These are phyloP conservation scores for Drosophila arizonae DNA, from an alignment of 1,140 invertebrate genomes.

Conservation along the genomic window DNA sequence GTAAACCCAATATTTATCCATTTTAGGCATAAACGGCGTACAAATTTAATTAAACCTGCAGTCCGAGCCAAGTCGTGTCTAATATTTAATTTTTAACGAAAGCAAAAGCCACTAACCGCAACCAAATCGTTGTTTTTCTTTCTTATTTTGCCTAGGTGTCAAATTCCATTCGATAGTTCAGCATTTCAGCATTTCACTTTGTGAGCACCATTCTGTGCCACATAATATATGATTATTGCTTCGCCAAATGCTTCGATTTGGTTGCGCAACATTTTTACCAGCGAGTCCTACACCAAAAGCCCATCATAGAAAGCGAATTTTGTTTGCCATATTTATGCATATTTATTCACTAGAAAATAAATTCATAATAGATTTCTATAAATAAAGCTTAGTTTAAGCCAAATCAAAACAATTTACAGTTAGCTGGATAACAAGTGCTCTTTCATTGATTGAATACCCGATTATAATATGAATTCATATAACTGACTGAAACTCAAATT, in stretches of 20 bases:
- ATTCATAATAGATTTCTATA: constrained; percentile 52
- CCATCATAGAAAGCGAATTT: constrained; percentile 56
- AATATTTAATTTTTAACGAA: constrained; percentile 69
- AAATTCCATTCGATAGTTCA: constrained; percentile 40
- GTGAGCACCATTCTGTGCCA: constrained; percentile 45
- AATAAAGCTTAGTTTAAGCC: constrained; percentile 8
- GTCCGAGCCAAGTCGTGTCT: constrained; percentile 22
- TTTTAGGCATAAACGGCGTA: constrained; percentile 61
- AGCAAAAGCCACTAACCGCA: constrained; percentile 43
- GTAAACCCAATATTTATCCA: constrained; percentile 25
- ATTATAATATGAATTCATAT: no score
- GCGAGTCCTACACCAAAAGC: constrained; percentile 45
- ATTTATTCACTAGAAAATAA: constrained; percentile 45
- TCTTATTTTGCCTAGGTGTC: constrained; percentile 51
- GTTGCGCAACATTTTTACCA: constrained; percentile 62
- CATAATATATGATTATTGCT: constrained; percentile 64
- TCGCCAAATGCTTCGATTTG: constrained; percentile 23
- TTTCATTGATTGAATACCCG: background rate
- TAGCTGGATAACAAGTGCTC: background rate
- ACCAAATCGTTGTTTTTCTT: constrained; percentile 34
- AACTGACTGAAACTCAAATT: no score
- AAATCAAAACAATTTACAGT: background rate
- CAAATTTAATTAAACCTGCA: constrained; percentile 67
- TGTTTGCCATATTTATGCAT: constrained; percentile 24
- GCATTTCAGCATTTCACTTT: constrained; percentile 61